Evolutionary conservation across 2,113 vertebrate genomes (phyloP).

Genomic region (Gnathonemus echidnorhynchus): DNA sequence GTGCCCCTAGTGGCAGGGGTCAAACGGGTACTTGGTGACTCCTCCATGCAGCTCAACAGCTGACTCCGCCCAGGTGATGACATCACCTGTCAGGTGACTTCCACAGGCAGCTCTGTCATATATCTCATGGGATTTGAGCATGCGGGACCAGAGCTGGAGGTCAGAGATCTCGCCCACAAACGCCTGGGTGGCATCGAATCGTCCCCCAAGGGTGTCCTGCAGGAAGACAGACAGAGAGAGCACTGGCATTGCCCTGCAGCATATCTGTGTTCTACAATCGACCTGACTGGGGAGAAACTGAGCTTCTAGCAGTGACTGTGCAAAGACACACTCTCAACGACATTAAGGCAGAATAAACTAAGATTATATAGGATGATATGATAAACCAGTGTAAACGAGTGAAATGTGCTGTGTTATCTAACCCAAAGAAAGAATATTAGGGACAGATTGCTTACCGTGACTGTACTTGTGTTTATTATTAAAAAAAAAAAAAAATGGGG

Average conservation of each 20-base stretch:
- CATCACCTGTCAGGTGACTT: conserved; percentile 58
- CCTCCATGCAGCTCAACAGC: conserved; percentile 64
- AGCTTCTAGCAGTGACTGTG: background rate
- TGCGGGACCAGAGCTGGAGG: conserved; percentile 69
- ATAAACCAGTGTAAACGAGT: background rate
- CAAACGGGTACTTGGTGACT: conserved; percentile 61
- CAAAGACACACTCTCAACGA: background rate
- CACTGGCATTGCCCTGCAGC: background rate
- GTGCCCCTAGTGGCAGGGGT: conserved; percentile 58
- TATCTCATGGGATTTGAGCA: conserved; percentile 61
- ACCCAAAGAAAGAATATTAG: background rate
- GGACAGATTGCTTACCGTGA: background rate
- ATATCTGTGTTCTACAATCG: background rate
- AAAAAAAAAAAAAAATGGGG: background rate
- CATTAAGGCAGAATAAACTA: background rate
- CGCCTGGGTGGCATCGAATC: conserved; percentile 69
- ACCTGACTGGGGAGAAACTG: background rate
- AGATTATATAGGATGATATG: background rate
- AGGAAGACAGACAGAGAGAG: background rate
- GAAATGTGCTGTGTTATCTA: background rate
- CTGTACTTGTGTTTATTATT: background rate
- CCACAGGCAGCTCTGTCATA: conserved; percentile 62
- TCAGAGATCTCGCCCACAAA: conserved; percentile 73
- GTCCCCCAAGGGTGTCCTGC: conserved; percentile 69
- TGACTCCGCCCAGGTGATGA: conserved; percentile 63